Evolutionary conservation across 2,888 invertebrate genomes (phyloP).

Genomic region (Chrysina gloriosa): DNA sequence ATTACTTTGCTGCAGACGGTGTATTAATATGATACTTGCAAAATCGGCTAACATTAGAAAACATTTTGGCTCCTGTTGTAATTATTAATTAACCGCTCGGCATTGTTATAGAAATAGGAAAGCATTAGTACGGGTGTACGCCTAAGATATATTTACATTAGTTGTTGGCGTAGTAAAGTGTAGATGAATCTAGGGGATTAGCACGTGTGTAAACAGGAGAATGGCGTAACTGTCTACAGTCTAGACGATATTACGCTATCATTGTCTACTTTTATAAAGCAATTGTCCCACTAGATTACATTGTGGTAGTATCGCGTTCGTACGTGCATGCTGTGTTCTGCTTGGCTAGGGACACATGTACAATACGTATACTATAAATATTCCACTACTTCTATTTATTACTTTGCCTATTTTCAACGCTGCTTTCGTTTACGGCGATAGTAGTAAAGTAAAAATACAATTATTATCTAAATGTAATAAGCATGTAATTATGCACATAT

Average conservation of each 20-base stretch:
- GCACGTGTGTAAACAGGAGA: slow-evolving; percentile 15
- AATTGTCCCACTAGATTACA: slow-evolving; percentile 6
- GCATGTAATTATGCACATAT: not conserved
- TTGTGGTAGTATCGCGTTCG: not conserved
- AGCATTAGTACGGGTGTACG: no score
- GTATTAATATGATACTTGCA: no score
- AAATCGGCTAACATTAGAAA: no score
- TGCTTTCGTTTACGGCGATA: not conserved
- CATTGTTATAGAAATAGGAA: no score
- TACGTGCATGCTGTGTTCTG: not conserved
- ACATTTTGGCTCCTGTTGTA: no score
- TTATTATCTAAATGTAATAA: not conserved
- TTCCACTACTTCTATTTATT: slow-evolving; percentile 3
- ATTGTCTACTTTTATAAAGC: slow-evolving; percentile 28
- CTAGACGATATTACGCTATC: slow-evolving; percentile 25
- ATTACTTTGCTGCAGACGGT: no score
- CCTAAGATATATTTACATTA: slow-evolving; percentile 2
- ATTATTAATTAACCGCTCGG: no score
- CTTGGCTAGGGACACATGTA: not conserved
- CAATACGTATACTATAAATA: slow-evolving; percentile 7
- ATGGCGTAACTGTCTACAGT: slow-evolving; percentile 22
- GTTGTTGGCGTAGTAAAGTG: not conserved
- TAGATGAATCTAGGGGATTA: not conserved
- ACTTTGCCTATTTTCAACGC: not conserved
- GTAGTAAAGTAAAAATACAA: not conserved